Percentiles rank a stretch among this genome's conserved stretches.
phyloP scores from a whole-genome alignment of 2,888 invertebrate genomes.

The Laspeyria flexula region DNA sequence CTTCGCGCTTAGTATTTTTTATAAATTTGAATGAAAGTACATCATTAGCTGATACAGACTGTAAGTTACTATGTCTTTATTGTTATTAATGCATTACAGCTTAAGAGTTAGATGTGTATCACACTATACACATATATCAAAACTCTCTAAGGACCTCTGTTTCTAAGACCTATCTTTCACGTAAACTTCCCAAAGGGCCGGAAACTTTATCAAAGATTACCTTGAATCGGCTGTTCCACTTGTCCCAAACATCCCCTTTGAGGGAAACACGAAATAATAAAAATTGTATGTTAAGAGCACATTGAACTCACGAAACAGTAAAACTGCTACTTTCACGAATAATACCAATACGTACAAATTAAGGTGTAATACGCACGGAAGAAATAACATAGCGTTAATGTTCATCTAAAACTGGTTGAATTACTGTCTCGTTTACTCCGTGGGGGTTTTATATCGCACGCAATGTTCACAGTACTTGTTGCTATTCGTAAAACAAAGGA shows the following conservation, averaged over 20 bases:
- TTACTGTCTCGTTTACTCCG: background rate
- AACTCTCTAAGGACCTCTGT: no score
- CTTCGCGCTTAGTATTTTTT: no score
- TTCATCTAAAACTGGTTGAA: background rate
- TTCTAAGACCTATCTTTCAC: background rate
- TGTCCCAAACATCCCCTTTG: no score
- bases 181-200: background rate
- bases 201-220: background rate
- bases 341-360: background rate
- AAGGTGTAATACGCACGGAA: background rate
- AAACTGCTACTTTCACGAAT: background rate
- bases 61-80: no score
- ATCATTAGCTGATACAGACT: no score
- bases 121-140: background rate
- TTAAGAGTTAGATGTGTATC: no score
- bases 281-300: background rate
- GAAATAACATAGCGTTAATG: background rate
- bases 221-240: background rate
- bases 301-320: background rate
- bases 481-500: slow-evolving; percentile 24
- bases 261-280: no score
- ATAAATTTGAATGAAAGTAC: no score
- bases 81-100: no score
- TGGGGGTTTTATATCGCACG: slow-evolving; percentile 1
- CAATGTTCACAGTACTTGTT: slow-evolving; percentile 13